Evolutionary conservation across 2,113 vertebrate genomes (phyloP).

Genomic region (Phaetusa simplex): DNA sequence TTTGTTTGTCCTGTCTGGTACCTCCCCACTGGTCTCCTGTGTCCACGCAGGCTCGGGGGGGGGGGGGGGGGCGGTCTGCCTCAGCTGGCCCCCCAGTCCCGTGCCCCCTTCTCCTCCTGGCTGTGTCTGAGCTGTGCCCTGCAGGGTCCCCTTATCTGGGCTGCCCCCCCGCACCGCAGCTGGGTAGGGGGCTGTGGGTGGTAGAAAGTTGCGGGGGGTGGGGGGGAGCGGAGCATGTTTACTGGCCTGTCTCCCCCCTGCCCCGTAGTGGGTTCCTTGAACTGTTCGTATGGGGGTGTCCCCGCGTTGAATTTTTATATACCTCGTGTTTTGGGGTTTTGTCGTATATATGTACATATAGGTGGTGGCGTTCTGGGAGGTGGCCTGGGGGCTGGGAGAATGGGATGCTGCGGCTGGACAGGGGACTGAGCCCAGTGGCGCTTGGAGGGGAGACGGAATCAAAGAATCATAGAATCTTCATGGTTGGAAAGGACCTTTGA

Average conservation of each 20-base stretch:
- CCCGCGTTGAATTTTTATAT: conserved; percentile 68
- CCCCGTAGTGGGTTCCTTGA: conserved; percentile 64
- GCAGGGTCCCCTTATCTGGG: background rate
- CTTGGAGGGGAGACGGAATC: background rate
- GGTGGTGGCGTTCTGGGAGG: conserved; percentile 2
- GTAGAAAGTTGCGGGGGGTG: background rate
- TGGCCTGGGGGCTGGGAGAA: background rate
- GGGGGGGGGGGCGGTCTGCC: background rate
- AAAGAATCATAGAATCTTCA: too few species aligned
- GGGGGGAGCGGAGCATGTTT: background rate
- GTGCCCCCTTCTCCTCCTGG: background rate
- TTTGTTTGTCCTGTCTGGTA: background rate
- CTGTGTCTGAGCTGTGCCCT: conserved; percentile 13
- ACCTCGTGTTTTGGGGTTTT: conserved; percentile 73
- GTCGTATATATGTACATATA: conserved; percentile 56
- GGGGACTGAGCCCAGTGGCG: background rate
- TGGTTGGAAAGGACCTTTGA: too few species aligned
- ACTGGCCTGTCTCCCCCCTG: background rate
- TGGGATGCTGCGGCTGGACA: background rate
- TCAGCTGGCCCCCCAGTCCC: background rate
- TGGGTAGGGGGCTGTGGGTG: background rate
- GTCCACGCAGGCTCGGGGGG: background rate
- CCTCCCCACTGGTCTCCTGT: background rate
- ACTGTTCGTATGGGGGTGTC: conserved; percentile 61
- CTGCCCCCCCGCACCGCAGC: background rate